Conservation (phyloP, 1,140 invertebrate species). For the Nylanderia fulva region DNA sequence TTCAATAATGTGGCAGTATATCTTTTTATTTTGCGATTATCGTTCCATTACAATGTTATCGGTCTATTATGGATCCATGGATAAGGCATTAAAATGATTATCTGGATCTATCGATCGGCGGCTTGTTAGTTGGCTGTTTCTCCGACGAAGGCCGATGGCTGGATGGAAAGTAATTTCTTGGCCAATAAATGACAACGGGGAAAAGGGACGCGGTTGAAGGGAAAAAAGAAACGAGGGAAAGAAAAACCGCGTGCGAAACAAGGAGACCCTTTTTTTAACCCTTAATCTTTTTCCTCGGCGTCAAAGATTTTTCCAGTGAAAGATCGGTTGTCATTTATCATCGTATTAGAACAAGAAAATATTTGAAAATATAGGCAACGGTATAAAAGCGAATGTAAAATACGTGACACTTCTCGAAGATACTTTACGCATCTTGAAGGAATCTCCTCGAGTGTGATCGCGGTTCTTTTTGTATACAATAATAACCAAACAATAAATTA, state of each 20-base stretch:
- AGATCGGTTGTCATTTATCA: constrained; percentile 49
- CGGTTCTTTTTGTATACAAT: neutral
- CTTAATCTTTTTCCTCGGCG: neutral
- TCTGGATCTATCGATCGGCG: constrained; percentile 54
- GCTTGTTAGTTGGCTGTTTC: constrained; percentile 47
- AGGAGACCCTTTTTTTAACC: constrained; percentile 43
- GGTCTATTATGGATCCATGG: constrained; percentile 52
- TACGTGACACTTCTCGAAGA: neutral
- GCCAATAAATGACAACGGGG: constrained; percentile 58
- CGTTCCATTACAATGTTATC: constrained; percentile 49
- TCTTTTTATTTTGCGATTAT: constrained; percentile 50
- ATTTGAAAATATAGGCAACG: neutral
- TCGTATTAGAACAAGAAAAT: neutral
- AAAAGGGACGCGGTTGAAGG: constrained; percentile 18
- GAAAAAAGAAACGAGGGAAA: constrained; percentile 34
- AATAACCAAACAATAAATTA: neutral
- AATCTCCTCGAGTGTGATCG: neutral
- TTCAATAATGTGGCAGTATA: constrained; percentile 38
- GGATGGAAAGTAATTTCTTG: constrained; percentile 58
- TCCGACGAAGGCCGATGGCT: constrained; percentile 36
- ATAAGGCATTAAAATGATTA: constrained; percentile 58
- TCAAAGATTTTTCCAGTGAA: constrained; percentile 46
- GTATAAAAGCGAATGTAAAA: constrained; percentile 8
- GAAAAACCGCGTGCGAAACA: constrained; percentile 52
- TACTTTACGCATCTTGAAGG: constrained; percentile 1